Evolutionary conservation across 2,113 vertebrate species (phyloP).

Genomic region (Passer montanus): DNA sequence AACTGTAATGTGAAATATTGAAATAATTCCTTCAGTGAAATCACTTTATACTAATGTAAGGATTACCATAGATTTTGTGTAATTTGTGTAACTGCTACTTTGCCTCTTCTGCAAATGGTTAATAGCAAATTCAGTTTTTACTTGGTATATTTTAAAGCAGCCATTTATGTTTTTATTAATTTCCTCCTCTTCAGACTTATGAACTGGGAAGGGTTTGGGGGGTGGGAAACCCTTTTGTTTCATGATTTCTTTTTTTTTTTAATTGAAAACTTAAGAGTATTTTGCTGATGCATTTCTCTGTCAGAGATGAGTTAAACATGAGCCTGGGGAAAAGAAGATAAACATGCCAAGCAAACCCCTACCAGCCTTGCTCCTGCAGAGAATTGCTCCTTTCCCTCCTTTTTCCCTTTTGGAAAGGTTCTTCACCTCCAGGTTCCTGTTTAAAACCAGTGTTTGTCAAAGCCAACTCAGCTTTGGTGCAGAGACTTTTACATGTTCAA

Average conservation of each 20-base stretch:
- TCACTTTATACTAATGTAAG: constrained; percentile 65
- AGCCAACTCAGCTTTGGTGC: neutral
- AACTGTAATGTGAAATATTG: constrained; percentile 79
- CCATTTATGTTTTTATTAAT: constrained; percentile 61
- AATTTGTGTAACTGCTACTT: constrained; percentile 71
- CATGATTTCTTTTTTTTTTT: neutral
- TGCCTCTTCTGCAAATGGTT: constrained; percentile 70
- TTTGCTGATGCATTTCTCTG: constrained; percentile 53
- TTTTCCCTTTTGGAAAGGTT: neutral
- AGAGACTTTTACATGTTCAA: neutral
- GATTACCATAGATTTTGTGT: constrained; percentile 60
- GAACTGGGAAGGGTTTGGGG: constrained; percentile 11
- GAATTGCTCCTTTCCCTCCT: neutral
- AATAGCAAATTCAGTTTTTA: constrained; percentile 66
- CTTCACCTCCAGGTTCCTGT: neutral
- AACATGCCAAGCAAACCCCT: neutral
- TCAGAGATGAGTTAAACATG: neutral
- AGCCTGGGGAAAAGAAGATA: neutral
- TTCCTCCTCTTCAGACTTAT: constrained; percentile 56
- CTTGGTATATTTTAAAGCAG: constrained; percentile 65
- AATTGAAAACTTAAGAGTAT: constrained; percentile 38
- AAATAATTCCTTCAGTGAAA: constrained; percentile 71
- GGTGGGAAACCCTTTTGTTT: neutral
- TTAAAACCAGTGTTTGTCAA: neutral
- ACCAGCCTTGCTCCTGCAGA: neutral